phyloP scores from a whole-genome alignment of 2,113 vertebrate species.

The Trogon surrucura region DNA sequence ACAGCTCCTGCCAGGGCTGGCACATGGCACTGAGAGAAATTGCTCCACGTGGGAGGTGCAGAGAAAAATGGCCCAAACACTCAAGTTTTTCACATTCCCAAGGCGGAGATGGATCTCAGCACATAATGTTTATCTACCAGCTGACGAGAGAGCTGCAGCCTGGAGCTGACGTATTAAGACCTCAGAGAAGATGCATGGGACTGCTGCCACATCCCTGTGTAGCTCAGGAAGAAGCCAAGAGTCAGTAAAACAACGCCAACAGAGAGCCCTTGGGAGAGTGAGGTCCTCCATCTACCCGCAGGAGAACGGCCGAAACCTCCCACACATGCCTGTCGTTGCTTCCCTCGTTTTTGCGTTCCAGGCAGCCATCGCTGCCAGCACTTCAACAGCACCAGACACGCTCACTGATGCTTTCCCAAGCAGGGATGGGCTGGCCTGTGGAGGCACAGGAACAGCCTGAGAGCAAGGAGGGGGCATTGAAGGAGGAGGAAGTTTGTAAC shows the following conservation, averaged over 20 bases:
- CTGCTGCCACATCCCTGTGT: background rate
- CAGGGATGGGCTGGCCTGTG: background rate
- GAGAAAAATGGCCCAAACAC: conserved; percentile 31
- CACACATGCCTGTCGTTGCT: fast-evolving
- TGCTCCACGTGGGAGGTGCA: background rate
- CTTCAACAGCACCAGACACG: background rate
- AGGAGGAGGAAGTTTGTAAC: background rate
- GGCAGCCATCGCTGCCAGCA: background rate
- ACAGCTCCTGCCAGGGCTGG: conserved; percentile 20
- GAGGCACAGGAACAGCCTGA: background rate
- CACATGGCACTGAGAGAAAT: background rate
- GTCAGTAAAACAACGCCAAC: background rate
- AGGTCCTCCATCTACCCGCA: background rate
- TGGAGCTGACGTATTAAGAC: background rate
- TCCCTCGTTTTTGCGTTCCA: background rate
- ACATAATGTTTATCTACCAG: background rate
- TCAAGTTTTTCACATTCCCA: conserved; percentile 9
- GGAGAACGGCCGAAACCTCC: background rate
- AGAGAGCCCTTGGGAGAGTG: background rate
- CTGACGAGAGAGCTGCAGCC: background rate
- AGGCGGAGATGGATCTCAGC: background rate
- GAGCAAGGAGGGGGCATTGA: background rate
- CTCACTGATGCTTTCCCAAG: background rate
- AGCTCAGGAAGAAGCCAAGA: background rate
- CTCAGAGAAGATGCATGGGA: background rate